Base-by-base conservation (phyloP, 2,113 vertebrate species). In the Galbula dea region DNA sequence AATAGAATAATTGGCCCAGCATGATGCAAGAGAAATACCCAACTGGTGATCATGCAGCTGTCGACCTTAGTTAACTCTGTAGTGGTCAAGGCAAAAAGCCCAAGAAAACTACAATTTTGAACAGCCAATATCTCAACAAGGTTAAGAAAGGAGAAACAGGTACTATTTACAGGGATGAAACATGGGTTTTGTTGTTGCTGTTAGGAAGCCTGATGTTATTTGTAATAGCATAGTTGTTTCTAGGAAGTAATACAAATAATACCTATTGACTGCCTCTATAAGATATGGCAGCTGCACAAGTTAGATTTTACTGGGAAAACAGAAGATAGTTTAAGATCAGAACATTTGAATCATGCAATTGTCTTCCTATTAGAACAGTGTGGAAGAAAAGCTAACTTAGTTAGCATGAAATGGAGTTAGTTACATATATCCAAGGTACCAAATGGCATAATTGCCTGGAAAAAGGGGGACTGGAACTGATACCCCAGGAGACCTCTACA, bases 21-120 rank as follows among this genome's bases (percentile, higher is more conserved):
- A 0, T 84, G 85, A 91, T 86, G 86, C 87, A 93, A 84, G 24
- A 95, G 83, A 90, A 89, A 93, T 83, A 73, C 30, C 22, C 86
- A 68, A 36, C 46, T 55, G 57, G 39, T 69, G 68, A 51, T 20
- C 54, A 37, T 19, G 36, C 67, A 67, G 57, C 88, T 93, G 61
- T 0, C 0, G 65, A 69, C 62, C 19, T 79, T n/a, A 10, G 14
- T 30, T 83, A 68, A 57, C 17, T 67, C 41, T 0, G 0, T 39
- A 43, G n/a, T 48, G 43, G 58, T 45, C 58, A 82, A 36, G n/a
- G 59, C 27, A 62, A 89, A 95, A 93, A 77, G 2, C 17, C 15
- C 21, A 23, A 37, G 63, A 37, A 29, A 62, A 54, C 76, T 89
- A 69, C 20, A 65, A 48, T 88, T 81, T 72, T 67, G 30, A 92